Percentiles rank a stretch among this genome's conserved stretches.
Evolutionary conservation across 2,797 vertebrate species (phyloP).

Genomic region (Hipposideros larvatus): DNA sequence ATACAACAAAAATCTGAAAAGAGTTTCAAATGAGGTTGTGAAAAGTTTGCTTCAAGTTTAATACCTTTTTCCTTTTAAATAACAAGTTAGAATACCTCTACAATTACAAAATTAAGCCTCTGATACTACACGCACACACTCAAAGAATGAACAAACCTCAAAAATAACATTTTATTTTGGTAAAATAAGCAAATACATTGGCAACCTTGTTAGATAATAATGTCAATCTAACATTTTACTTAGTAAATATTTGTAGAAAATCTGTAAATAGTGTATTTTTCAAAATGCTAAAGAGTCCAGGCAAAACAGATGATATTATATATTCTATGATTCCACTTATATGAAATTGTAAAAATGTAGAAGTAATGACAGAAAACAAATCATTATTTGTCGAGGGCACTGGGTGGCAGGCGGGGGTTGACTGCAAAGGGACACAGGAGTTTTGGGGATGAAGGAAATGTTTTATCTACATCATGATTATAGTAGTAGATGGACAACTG

Average conservation of each 20-base stretch:
- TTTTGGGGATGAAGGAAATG: not conserved
- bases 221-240: slow-evolving; percentile 44
- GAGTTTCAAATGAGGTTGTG: slow-evolving; percentile 34
- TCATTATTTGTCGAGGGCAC: not conserved
- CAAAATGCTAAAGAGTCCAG: slow-evolving; percentile 48
- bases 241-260: slow-evolving; percentile 1
- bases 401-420: not conserved
- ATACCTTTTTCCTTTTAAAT: slow-evolving; percentile 27
- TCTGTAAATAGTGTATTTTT: slow-evolving; percentile 2
- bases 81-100: not conserved
- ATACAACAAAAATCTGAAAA: not conserved
- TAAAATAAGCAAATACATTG: slow-evolving; percentile 1
- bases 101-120: slow-evolving; percentile 1
- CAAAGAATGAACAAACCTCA: slow-evolving; percentile 43
- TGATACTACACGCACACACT: not conserved
- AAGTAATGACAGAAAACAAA: not conserved
- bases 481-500: not conserved
- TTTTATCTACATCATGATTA: not conserved
- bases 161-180: slow-evolving; percentile 50
- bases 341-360: not conserved
- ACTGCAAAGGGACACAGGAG: not conserved
- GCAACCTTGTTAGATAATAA: not conserved
- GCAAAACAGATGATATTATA: not conserved
- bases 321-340: not conserved
- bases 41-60: slow-evolving; percentile 37